phyloP scores from a whole-genome alignment of 37 sponge, comb jelly and placozoan genomes.

The Eunapius fragilis region DNA sequence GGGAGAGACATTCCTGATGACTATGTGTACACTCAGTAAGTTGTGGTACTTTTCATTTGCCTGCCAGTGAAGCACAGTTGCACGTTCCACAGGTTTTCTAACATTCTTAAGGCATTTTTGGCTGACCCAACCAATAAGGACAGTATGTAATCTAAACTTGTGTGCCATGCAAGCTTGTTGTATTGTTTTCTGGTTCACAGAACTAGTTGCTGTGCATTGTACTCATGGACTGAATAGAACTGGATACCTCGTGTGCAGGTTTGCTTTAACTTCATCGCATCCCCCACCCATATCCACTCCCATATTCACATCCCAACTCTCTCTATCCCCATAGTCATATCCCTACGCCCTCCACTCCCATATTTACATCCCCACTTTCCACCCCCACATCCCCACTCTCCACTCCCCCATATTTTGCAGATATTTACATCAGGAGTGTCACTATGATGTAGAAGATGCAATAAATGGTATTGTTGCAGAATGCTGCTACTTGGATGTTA shows the following conservation, averaged over 20 bases:
- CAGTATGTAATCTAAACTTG: no score
- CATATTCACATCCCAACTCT: no score
- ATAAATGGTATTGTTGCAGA: slow-evolving; percentile 28
- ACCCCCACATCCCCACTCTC: no score
- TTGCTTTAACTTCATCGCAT: no score
- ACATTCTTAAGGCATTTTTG: no score
- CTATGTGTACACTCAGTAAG: slow-evolving; percentile 58
- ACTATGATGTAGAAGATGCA: slow-evolving; percentile 49
- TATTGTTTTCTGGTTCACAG: neutral
- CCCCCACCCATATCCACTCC: no score
- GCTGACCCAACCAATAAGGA: no score
- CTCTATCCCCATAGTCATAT: no score
- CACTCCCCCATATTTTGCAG: neutral
- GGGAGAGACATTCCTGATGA: slow-evolving; percentile 78
- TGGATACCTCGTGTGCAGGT: slow-evolving; percentile 87
- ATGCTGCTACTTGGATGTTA: neutral
- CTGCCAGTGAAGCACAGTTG: no score
- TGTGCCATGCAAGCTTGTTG: no score
- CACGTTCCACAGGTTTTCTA: no score
- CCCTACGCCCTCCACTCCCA: no score
- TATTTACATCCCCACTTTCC: neutral
- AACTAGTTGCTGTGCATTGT: slow-evolving; percentile 85
- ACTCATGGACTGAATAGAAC: slow-evolving; percentile 93
- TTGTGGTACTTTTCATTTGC: neutral
- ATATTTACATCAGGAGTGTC: slow-evolving; percentile 47